Percentiles rank a stretch among this genome's conserved stretches.
phyloP scores from a whole-genome alignment of 2,113 vertebrate species.

The Steatornis caripensis region DNA sequence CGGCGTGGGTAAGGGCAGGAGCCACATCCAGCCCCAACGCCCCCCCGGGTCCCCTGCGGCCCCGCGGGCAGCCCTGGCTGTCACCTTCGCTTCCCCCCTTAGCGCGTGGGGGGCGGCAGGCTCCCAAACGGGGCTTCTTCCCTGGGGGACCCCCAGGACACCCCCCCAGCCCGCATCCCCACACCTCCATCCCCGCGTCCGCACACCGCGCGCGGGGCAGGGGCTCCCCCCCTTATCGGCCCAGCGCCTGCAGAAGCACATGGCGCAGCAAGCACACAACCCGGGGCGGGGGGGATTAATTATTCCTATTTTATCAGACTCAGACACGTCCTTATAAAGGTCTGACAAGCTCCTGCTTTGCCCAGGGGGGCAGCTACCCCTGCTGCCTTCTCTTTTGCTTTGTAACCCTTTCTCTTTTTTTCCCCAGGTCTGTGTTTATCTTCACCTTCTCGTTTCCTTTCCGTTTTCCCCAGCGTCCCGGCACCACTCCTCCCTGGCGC shows the following conservation, averaged over 20 bases:
- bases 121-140: not conserved
- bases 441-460: not conserved
- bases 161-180: not conserved
- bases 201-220: rapidly evolving
- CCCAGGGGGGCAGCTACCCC: not conserved
- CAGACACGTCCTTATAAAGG: not conserved
- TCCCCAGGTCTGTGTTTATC: not conserved
- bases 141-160: not conserved
- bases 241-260: not conserved
- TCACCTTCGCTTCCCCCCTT: not conserved
- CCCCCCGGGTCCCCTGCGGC: not conserved
- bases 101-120: not conserved
- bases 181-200: not conserved
- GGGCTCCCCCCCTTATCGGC: not conserved
- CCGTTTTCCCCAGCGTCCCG: not conserved
- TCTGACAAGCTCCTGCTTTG: not conserved
- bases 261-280: rapidly evolving
- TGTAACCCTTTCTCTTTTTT: not conserved
- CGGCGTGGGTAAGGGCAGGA: not conserved
- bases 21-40: rapidly evolving
- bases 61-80: not conserved
- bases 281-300: not conserved
- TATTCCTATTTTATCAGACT: not conserved
- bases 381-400: not conserved
- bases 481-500: not conserved